Percentiles rank a stretch among this genome's conserved stretches.
These are phyloP conservation scores for Brachionus rubens DNA, from an alignment of 1,140 invertebrate species.

Conservation along the genomic window DNA sequence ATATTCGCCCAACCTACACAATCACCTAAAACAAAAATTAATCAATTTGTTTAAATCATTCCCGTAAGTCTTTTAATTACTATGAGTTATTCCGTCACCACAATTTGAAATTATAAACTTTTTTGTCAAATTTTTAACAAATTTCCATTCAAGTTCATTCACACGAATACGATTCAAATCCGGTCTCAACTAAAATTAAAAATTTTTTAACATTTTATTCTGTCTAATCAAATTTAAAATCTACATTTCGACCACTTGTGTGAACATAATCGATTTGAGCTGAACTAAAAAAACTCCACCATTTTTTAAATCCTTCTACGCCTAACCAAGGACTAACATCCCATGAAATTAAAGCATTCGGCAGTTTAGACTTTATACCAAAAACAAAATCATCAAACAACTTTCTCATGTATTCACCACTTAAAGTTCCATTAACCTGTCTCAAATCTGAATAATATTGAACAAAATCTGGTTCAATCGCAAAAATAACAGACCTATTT, in stretches of 20 bases:
- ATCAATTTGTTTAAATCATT: no score
- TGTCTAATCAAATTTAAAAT: not conserved
- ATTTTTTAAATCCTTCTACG: not conserved
- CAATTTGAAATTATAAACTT: slow-evolving; percentile 37
- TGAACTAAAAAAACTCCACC: slow-evolving; percentile 20
- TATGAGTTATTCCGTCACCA: slow-evolving; percentile 18
- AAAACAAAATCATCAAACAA: slow-evolving; percentile 17
- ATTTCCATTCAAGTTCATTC: slow-evolving; percentile 30
- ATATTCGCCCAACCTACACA: not conserved
- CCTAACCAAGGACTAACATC: slow-evolving; percentile 39
- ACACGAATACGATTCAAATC: not conserved
- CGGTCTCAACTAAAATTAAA: not conserved
- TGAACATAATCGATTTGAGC: slow-evolving; percentile 33
- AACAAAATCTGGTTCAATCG: slow-evolving; percentile 26
- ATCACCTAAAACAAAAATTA: not conserved
- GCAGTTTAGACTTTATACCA: slow-evolving; percentile 9
- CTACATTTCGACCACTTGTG: slow-evolving; percentile 39
- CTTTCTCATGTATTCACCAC: slow-evolving; percentile 7
- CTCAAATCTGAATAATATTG: slow-evolving; percentile 24
- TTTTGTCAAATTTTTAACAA: slow-evolving; percentile 14
- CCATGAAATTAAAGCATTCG: slow-evolving; percentile 39
- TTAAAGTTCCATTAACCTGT: not conserved
- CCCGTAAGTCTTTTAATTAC: not conserved
- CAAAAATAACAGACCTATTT: not conserved
- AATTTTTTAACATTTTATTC: not conserved